phyloP scores from a whole-genome alignment of 2,797 vertebrate genomes.

The Percopsis omiscomaycus region DNA sequence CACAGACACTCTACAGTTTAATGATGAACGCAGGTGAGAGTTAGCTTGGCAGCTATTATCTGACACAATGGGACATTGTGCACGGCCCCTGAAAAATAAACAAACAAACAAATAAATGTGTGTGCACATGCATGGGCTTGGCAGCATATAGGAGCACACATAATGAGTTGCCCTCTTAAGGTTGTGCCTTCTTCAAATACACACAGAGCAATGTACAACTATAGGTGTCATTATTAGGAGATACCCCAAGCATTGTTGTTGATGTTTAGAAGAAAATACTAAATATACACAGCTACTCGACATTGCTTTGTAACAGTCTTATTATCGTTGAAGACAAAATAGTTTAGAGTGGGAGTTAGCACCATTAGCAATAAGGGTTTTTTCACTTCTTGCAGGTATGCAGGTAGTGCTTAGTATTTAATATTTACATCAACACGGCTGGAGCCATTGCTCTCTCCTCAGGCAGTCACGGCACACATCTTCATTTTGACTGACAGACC shows the following conservation, averaged over 20 bases:
- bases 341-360: background rate
- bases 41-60: no score
- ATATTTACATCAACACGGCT: conserved; percentile 34
- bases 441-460: conserved; percentile 19
- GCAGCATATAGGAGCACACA: background rate
- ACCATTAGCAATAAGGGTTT: background rate
- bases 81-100: background rate
- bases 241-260: background rate
- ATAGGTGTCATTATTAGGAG: background rate
- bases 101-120: background rate
- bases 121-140: background rate
- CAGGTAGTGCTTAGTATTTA: conserved; percentile 22
- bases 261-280: background rate
- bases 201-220: conserved; percentile 1
- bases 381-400: background rate
- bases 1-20: no score
- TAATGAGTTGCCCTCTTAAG: background rate
- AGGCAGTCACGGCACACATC: background rate
- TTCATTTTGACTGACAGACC: no score
- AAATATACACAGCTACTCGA: no score
- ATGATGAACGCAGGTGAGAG: no score
- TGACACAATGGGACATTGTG: no score
- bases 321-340: background rate
- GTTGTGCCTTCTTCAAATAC: background rate
- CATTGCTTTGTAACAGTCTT: background rate